phyloP scores from a whole-genome alignment of 37 sponge, comb jelly and placozoan genomes.

The Agelas oroides region DNA sequence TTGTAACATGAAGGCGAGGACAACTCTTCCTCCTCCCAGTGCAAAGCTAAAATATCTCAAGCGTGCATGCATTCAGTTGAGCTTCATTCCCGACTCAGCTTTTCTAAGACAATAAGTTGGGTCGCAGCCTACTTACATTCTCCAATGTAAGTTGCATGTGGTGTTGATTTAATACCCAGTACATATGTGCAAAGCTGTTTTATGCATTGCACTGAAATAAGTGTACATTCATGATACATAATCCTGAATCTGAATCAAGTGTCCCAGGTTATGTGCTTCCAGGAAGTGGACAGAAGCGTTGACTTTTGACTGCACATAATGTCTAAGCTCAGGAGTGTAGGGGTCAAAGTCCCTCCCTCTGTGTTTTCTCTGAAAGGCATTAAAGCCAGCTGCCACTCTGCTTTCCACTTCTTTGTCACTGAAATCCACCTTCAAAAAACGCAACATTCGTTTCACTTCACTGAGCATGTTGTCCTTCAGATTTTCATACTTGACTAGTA shows the following conservation, averaged over 20 bases:
- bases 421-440: constrained; percentile 48
- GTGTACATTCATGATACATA: neutral
- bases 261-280: neutral
- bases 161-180: too few relatives aligned
- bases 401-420: constrained; percentile 16
- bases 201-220: neutral
- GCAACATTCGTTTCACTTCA: constrained; percentile 52
- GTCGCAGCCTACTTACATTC: too few relatives aligned
- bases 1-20: too few relatives aligned
- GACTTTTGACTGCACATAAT: neutral
- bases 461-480: constrained; percentile 1
- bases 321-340: constrained; percentile 31
- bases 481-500: constrained; percentile 62
- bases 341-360: constrained; percentile 19
- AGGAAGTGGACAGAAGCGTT: neutral
- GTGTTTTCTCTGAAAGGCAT: constrained; percentile 14
- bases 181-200: too few relatives aligned
- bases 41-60: too few relatives aligned
- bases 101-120: too few relatives aligned
- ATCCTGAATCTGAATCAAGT: constrained; percentile 1
- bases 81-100: too few relatives aligned
- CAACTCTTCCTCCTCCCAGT: too few relatives aligned
- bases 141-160: too few relatives aligned
- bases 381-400: constrained; percentile 9
- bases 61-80: too few relatives aligned